Percentiles rank a stretch among this genome's conserved stretches.
Conservation (phyloP, 2,113 vertebrate genomes). For the Hypanus sabinus region DNA sequence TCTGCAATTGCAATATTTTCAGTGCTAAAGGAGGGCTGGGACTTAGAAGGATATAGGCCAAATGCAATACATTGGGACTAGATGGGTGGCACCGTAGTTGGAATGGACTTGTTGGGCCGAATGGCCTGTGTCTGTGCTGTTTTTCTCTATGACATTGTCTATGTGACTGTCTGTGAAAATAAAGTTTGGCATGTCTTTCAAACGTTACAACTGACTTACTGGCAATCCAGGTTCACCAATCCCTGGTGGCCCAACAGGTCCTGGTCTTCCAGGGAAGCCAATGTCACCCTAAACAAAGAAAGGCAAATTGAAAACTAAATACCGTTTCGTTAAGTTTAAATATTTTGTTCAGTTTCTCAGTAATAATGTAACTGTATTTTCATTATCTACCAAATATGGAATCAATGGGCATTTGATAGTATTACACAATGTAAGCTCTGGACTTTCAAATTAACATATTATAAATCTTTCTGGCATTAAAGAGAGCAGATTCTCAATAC, state of each 20-base stretch:
- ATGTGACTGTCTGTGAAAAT: background rate
- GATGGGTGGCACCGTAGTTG: no score
- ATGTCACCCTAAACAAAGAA: slow-evolving; percentile 65
- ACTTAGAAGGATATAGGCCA: no score
- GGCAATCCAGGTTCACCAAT: slow-evolving; percentile 69
- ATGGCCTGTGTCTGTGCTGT: no score
- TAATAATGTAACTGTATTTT: background rate
- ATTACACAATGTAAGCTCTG: background rate
- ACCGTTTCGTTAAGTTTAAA: background rate
- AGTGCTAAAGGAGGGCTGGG: no score
- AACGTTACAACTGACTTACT: slow-evolving; percentile 58
- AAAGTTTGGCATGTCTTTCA: background rate
- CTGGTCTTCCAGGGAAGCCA: slow-evolving; percentile 69
- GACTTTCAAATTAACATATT: background rate
- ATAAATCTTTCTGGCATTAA: background rate
- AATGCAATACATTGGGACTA: no score
- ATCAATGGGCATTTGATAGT: background rate
- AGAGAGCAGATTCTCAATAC: background rate
- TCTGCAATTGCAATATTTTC: background rate
- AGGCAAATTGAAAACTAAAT: background rate
- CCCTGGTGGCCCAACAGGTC: slow-evolving; percentile 70
- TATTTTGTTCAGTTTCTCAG: background rate
- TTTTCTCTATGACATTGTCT: no score
- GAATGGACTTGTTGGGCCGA: no score
- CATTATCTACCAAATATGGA: background rate